Evolutionary conservation across 2,888 invertebrate species (phyloP).

Genomic region (Patella caerulea): DNA sequence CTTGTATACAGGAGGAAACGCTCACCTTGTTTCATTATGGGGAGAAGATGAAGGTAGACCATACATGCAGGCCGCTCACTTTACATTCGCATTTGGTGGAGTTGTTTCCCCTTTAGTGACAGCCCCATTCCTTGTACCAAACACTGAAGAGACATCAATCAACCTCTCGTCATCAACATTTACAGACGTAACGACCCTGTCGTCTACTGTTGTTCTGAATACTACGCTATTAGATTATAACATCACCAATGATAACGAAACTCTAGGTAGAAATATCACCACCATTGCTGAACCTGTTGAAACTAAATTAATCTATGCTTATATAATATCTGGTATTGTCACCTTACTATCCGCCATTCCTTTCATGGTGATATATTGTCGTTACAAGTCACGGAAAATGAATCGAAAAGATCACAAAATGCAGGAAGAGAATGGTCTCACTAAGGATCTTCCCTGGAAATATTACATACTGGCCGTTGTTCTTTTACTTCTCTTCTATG

Average conservation of each 20-base stretch:
- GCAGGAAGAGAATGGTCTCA: conserved; percentile 12
- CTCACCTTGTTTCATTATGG: conserved; percentile 67
- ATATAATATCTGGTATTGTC: conserved; percentile 41
- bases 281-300: neutral
- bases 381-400: conserved; percentile 25
- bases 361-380: conserved; percentile 32
- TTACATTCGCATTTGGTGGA: conserved; percentile 72
- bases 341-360: conserved; percentile 32
- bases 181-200: too few species aligned
- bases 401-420: conserved; percentile 22
- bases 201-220: too few species aligned
- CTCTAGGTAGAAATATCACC: neutral
- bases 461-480: conserved; percentile 54
- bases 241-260: neutral
- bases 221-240: neutral
- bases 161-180: neutral
- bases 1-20: conserved; percentile 62
- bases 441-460: conserved; percentile 25
- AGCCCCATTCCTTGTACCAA: conserved; percentile 68
- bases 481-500: conserved; percentile 64
- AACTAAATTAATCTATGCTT: conserved; percentile 36
- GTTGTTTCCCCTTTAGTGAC: conserved; percentile 72
- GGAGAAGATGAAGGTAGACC: conserved; percentile 68
- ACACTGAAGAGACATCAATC: conserved; percentile 7
- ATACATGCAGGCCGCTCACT: conserved; percentile 72